Percentiles rank a stretch among this genome's conserved stretches.
Evolutionary conservation across 2,888 invertebrate species (phyloP).

Genomic region (Ophion ellenae): DNA sequence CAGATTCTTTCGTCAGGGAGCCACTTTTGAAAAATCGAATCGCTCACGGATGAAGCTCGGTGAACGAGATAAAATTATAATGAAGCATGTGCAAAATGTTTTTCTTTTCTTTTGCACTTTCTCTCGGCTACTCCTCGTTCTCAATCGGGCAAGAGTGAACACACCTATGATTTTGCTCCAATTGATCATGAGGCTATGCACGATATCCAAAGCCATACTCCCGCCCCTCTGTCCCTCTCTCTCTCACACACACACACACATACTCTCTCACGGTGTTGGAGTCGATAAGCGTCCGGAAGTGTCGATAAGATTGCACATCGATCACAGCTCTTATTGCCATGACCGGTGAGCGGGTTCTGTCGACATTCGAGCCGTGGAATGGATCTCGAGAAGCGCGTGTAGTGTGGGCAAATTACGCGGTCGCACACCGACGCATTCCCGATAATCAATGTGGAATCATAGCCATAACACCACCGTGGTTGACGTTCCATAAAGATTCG

Average conservation of each 20-base stretch:
- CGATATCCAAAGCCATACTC: slow-evolving; percentile 33
- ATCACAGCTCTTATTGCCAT: slow-evolving; percentile 27
- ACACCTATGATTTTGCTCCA: slow-evolving; percentile 38
- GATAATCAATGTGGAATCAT: slow-evolving; percentile 7
- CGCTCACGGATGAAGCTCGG: neutral
- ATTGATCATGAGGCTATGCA: slow-evolving; percentile 57
- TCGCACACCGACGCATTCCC: neutral
- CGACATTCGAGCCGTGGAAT: slow-evolving; percentile 2
- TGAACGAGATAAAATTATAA: neutral
- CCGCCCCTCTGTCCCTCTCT: slow-evolving; percentile 4
- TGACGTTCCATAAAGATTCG: neutral
- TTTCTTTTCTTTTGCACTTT: slow-evolving; percentile 27
- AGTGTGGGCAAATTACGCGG: slow-evolving; percentile 1
- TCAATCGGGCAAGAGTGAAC: slow-evolving; percentile 5
- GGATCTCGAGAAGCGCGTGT: neutral
- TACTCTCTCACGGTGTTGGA: neutral
- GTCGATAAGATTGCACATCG: slow-evolving; percentile 57
- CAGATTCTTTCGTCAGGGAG: too few species aligned
- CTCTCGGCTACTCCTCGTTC: slow-evolving; percentile 8
- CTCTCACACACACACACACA: neutral
- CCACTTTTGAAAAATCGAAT: neutral
- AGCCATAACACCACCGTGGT: neutral
- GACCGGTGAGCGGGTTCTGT: slow-evolving; percentile 36
- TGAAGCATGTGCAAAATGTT: neutral
- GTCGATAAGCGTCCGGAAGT: slow-evolving; percentile 54